phyloP scores from a whole-genome alignment of 1,140 invertebrate genomes.

The Grapholita molesta region DNA sequence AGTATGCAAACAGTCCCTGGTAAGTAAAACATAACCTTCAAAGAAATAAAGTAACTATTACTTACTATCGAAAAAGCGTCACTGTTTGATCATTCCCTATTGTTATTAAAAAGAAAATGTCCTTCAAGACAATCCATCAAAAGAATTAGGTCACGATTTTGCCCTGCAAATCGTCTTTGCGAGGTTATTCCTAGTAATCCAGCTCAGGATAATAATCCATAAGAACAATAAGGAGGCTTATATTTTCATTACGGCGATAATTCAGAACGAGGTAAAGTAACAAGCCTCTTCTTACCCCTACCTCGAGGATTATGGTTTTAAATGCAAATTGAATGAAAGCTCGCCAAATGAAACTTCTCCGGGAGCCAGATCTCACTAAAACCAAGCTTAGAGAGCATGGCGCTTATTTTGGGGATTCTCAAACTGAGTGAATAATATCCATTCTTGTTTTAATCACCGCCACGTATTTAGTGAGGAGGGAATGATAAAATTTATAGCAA shows the following conservation, averaged over 20 bases:
- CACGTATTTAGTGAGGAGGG: background rate
- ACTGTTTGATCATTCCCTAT: background rate
- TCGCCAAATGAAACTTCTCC: constrained; percentile 44
- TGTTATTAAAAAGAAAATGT: background rate
- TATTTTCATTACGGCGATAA: constrained; percentile 27
- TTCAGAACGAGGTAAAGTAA: constrained; percentile 16
- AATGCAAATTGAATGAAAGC: constrained; percentile 65
- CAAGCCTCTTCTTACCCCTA: constrained; percentile 18
- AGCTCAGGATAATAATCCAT: constrained; percentile 9
- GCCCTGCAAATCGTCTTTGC: constrained; percentile 5
- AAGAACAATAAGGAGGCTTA: constrained; percentile 15
- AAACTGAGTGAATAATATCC: constrained; percentile 47
- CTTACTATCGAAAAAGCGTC: background rate
- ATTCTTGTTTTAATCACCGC: constrained; percentile 42
- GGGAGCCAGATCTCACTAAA: constrained; percentile 38
- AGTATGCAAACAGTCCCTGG: too few relatives aligned
- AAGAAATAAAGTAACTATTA: too few relatives aligned
- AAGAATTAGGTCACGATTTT: constrained; percentile 2
- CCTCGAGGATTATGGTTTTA: constrained; percentile 54
- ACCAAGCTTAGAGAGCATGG: constrained; percentile 43
- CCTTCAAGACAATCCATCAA: background rate
- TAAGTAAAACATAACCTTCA: too few relatives aligned
- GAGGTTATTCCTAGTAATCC: constrained; percentile 8
- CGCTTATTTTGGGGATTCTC: constrained; percentile 46
- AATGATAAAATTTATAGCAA: background rate